These are phyloP conservation scores for Haplochromis vanheusdeni DNA, from an alignment of 2,113 vertebrate species.

Conservation along the genomic window DNA sequence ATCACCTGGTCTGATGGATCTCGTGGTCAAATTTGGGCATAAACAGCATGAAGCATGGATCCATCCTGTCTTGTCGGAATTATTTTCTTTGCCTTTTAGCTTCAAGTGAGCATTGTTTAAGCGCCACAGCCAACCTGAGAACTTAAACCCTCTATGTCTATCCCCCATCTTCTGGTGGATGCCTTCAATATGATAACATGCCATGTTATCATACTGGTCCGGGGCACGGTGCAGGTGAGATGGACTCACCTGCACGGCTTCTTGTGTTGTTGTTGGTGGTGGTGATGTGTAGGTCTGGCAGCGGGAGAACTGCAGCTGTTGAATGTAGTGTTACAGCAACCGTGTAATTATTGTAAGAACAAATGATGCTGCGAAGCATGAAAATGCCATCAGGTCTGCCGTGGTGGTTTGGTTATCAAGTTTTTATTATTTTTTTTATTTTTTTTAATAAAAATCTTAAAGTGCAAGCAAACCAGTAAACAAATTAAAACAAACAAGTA, in stretches of 20 bases:
- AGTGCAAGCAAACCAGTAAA: not conserved
- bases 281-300: not conserved
- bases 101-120: not conserved
- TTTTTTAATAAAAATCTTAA: not conserved
- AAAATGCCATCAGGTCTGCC: not conserved
- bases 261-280: not conserved
- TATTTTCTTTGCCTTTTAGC: fast-evolving
- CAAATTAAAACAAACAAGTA: not conserved
- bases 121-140: fast-evolving
- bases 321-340: fast-evolving
- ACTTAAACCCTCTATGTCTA: fast-evolving
- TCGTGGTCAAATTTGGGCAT: fast-evolving
- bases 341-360: not conserved
- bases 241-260: fast-evolving
- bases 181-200: not conserved
- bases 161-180: not conserved
- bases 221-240: not conserved
- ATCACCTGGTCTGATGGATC: fast-evolving
- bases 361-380: not conserved
- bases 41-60: not conserved
- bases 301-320: fast-evolving
- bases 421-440: not conserved
- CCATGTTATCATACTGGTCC: not conserved
- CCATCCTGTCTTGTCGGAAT: not conserved
- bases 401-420: not conserved